A percentile compares a stretch with the other conserved stretches of the same genome.
phyloP scores from a whole-genome alignment of 2,113 vertebrate genomes.

The Ceratotherium simum region DNA sequence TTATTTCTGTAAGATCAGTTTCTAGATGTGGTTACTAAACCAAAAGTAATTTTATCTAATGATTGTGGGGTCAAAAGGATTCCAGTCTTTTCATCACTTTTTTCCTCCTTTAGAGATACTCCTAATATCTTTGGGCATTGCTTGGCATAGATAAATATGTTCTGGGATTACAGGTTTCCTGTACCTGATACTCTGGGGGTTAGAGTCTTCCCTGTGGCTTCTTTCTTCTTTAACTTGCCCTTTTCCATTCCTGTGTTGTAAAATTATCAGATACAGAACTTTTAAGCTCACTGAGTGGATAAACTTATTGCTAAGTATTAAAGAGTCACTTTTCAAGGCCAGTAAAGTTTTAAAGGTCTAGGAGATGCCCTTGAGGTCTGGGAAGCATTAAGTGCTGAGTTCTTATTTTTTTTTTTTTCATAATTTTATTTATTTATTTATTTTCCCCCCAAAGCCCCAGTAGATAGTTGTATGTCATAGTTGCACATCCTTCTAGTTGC shows the following conservation, averaged over 20 bases:
- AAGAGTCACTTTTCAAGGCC: constrained; percentile 2
- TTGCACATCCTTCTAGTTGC: no score
- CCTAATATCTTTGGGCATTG: neutral
- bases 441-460: no score
- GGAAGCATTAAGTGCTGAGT: neutral
- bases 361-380: neutral
- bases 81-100: neutral
- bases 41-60: constrained; percentile 36
- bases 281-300: neutral
- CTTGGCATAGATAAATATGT: neutral
- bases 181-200: neutral
- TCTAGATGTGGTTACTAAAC: constrained; percentile 21
- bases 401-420: neutral
- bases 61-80: neutral
- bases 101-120: neutral
- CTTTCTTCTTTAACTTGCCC: neutral
- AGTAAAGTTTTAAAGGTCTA: neutral
- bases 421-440: no score
- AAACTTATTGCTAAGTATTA: neutral
- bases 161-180: neutral
- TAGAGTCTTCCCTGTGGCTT: neutral
- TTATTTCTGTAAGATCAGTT: constrained; percentile 15
- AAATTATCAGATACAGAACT: constrained; percentile 15
- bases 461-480: no score
- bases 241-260: neutral